phyloP scores from a whole-genome alignment of 2,888 invertebrate species.

The Quadroppia sp. region DNA sequence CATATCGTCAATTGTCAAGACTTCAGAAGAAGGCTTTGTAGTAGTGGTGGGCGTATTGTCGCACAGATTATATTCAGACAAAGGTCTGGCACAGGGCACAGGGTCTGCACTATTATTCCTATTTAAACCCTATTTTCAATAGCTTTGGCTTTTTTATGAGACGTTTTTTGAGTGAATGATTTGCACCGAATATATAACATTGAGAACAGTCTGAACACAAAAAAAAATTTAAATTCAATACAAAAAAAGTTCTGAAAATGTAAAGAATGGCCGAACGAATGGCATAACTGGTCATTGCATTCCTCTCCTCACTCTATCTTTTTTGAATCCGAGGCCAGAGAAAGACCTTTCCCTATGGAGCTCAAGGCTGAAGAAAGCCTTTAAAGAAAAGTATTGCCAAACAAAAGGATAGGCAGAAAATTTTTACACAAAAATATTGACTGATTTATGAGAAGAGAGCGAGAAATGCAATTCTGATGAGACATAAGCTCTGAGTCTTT shows the following conservation, averaged over 20 bases:
- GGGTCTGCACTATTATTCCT: constrained; percentile 11
- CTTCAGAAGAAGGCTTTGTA: not conserved
- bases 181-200: not conserved
- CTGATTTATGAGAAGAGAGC: constrained; percentile 16
- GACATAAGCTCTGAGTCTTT: not conserved
- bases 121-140: constrained; percentile 32
- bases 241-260: not conserved
- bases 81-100: constrained; percentile 21
- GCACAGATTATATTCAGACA: constrained; percentile 22
- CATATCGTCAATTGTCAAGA: constrained; percentile 9
- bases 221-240: not conserved
- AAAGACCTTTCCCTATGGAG: not conserved
- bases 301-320: constrained; percentile 17
- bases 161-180: constrained; percentile 21
- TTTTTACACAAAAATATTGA: not conserved
- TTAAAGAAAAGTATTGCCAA: not conserved
- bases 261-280: not conserved
- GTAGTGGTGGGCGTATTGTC: constrained; percentile 30
- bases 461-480: not conserved
- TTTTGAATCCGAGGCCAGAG: constrained; percentile 3
- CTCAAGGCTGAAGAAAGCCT: not conserved
- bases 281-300: constrained; percentile 34
- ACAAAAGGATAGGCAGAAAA: not conserved
- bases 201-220: not conserved
- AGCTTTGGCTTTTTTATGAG: constrained; percentile 15